Percentiles rank a stretch among this genome's conserved stretches.
These are phyloP conservation scores for Aphelenchoides avenae DNA, from an alignment of 1,140 invertebrate species.

Conservation along the genomic window DNA sequence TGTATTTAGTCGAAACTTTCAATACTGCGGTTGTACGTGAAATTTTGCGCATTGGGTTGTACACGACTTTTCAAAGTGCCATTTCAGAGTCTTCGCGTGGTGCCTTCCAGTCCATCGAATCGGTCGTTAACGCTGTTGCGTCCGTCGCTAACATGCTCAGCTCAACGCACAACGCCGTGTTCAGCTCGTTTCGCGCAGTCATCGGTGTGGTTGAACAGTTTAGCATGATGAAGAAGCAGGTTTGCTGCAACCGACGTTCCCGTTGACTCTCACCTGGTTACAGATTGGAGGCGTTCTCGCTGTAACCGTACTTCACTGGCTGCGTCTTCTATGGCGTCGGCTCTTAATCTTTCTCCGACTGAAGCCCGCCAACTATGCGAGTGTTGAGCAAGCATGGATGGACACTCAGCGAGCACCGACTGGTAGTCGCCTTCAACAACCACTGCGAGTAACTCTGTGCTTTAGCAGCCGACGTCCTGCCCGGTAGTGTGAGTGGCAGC, in stretches of 20 bases:
- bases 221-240: conserved; percentile 73
- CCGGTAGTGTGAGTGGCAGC: too few relatives aligned
- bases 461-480: too few relatives aligned
- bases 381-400: conserved; percentile 40
- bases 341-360: conserved; percentile 40
- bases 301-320: conserved; percentile 35
- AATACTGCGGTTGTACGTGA: too few relatives aligned
- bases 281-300: conserved; percentile 37
- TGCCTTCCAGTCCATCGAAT: conserved; percentile 89
- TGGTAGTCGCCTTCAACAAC: conserved; percentile 2
- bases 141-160: conserved; percentile 93
- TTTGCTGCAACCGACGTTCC: conserved; percentile 62
- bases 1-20: conserved; percentile 65
- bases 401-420: conserved; percentile 6
- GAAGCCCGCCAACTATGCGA: conserved; percentile 50
- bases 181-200: conserved; percentile 87
- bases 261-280: conserved; percentile 9
- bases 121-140: conserved; percentile 80
- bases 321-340: conserved; percentile 39
- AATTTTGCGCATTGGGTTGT: too few relatives aligned
- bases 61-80: too few relatives aligned
- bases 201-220: conserved; percentile 91
- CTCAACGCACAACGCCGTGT: conserved; percentile 87
- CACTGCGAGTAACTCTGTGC: not conserved
- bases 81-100: conserved; percentile 83